These are phyloP conservation scores for Clistopyga incitator DNA, from an alignment of 2,888 invertebrate species.

Conservation along the genomic window DNA sequence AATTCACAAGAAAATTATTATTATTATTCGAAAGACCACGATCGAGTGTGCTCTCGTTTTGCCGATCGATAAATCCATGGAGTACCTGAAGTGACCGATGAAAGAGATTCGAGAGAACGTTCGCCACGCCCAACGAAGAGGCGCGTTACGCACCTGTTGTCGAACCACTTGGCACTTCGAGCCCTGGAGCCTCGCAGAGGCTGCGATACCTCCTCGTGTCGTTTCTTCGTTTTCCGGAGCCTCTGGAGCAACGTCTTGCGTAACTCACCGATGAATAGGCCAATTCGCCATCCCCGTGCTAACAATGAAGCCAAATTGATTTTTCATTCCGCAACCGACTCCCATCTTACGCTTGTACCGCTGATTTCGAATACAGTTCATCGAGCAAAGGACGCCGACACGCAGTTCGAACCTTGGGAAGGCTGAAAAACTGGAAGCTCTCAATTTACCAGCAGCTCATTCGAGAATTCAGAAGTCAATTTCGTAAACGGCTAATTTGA, in stretches of 20 bases:
- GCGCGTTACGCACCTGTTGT: conserved; percentile 72
- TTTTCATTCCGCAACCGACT: conserved; percentile 56
- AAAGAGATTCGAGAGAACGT: conserved; percentile 38
- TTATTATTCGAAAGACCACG: not conserved
- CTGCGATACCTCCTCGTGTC: conserved; percentile 34
- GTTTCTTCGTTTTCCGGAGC: conserved; percentile 37
- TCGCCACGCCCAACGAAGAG: conserved; percentile 68
- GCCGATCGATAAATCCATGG: conserved; percentile 6
- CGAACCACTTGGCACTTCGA: conserved; percentile 38
- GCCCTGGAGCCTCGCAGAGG: conserved; percentile 44
- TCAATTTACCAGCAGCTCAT: conserved; percentile 13
- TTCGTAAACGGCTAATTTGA: not conserved
- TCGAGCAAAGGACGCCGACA: conserved; percentile 47
- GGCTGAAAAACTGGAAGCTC: not conserved
- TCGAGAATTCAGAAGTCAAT: conserved; percentile 18
- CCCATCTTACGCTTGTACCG: conserved; percentile 16
- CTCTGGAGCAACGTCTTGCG: not conserved
- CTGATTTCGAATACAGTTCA: not conserved
- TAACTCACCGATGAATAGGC: conserved; percentile 57
- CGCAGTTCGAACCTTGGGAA: not conserved
- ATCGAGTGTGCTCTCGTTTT: not conserved
- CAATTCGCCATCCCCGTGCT: conserved; percentile 55
- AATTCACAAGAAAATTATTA: too few species aligned
- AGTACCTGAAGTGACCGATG: conserved; percentile 19
- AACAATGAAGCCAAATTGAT: conserved; percentile 67